A percentile compares a stretch with the other conserved stretches of the same genome.
phyloP scores from a whole-genome alignment of 2,113 vertebrate species.

The Tetraodon nigroviridis region DNA sequence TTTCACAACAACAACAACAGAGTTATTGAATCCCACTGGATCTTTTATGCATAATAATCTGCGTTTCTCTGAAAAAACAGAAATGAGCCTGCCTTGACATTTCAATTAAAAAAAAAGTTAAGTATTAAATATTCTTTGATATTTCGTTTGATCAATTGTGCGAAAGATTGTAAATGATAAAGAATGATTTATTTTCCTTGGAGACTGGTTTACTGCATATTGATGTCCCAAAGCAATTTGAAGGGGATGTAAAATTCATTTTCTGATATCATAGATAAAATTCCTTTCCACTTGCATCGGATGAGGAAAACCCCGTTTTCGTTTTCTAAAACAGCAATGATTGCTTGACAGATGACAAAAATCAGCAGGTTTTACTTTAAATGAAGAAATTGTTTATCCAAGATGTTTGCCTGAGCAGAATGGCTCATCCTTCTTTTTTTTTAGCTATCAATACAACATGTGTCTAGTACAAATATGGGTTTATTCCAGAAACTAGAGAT shows the following conservation, averaged over 20 bases:
- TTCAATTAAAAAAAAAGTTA: neutral
- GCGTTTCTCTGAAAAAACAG: neutral
- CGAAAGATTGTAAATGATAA: constrained; percentile 1
- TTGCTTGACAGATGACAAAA: too few relatives aligned
- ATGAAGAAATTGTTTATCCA: too few relatives aligned
- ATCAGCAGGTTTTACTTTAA: too few relatives aligned
- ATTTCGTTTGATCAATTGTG: neutral
- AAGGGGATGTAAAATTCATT: neutral
- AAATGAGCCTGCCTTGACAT: neutral
- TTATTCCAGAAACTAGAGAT: constrained; percentile 22
- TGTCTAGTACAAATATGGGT: constrained; percentile 9
- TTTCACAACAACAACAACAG: neutral
- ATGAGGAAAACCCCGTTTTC: too few relatives aligned
- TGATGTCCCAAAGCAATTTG: neutral
- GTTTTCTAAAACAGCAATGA: too few relatives aligned
- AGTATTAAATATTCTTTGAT: neutral
- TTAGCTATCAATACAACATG: constrained; percentile 23
- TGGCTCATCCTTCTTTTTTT: too few relatives aligned
- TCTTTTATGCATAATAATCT: neutral
- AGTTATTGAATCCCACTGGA: neutral
- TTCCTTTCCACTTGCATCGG: too few relatives aligned
- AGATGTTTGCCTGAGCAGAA: too few relatives aligned
- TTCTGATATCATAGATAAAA: neutral
- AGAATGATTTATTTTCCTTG: neutral
- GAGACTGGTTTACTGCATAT: constrained; percentile 1